Evolutionary conservation across 2,888 invertebrate genomes (phyloP).

Genomic region (Mythimna albipuncta): DNA sequence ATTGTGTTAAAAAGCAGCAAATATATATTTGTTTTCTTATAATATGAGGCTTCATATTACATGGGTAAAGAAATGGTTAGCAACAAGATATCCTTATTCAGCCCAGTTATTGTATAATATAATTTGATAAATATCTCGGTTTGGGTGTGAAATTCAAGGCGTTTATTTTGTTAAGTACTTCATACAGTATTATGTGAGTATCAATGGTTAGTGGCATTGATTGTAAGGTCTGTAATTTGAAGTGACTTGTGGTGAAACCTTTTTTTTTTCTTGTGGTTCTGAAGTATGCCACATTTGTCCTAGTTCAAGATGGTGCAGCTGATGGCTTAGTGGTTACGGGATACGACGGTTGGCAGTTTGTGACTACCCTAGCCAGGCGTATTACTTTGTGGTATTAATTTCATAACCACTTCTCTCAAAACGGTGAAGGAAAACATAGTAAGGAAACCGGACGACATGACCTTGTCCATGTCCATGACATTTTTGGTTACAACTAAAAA

Average conservation of each 20-base stretch:
- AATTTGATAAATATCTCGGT: slow-evolving; percentile 70
- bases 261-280: slow-evolving; percentile 15
- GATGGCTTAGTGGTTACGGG: too few relatives aligned
- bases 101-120: slow-evolving; percentile 53
- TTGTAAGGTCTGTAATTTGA: slow-evolving; percentile 46
- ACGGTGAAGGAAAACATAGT: too few relatives aligned
- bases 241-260: slow-evolving; percentile 34
- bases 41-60: slow-evolving; percentile 53
- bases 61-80: slow-evolving; percentile 42
- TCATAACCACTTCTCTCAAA: too few relatives aligned
- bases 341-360: too few relatives aligned
- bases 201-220: slow-evolving; percentile 46
- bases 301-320: too few relatives aligned
- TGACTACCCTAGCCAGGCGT: too few relatives aligned
- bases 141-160: slow-evolving; percentile 59
- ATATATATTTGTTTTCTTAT: slow-evolving; percentile 51
- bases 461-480: too few relatives aligned
- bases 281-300: background rate
- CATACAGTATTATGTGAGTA: slow-evolving; percentile 47
- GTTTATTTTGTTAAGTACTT: slow-evolving; percentile 55
- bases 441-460: too few relatives aligned
- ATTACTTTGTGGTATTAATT: too few relatives aligned
- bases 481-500: too few relatives aligned
- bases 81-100: slow-evolving; percentile 58
- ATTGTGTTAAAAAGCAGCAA: slow-evolving; percentile 26